phyloP scores from a whole-genome alignment of 2,113 vertebrate genomes.

The Rhagologus leucostigma region DNA sequence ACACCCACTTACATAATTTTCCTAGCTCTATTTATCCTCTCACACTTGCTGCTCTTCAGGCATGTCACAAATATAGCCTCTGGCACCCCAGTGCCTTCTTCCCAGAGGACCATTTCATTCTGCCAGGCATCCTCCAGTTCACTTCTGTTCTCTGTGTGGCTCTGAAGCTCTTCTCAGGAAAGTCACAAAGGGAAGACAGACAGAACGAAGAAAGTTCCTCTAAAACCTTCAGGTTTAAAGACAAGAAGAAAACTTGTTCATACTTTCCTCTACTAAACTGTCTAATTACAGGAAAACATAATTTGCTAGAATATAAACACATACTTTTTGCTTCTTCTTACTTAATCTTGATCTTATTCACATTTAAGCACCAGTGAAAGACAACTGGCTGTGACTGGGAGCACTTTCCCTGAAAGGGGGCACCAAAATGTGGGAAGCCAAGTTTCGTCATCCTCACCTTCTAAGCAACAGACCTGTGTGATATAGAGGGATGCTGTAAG shows the following conservation, averaged over 20 bases:
- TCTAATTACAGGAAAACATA: background rate
- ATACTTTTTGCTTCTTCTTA: background rate
- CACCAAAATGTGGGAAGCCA: background rate
- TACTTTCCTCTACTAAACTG: background rate
- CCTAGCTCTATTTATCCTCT: background rate
- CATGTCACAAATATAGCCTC: background rate
- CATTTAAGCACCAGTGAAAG: background rate
- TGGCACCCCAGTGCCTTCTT: background rate
- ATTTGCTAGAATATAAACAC: background rate
- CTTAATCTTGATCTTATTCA: background rate
- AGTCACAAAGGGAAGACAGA: background rate
- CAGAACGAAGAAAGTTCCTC: background rate
- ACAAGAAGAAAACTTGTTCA: background rate
- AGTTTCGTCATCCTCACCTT: background rate
- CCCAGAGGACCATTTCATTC: background rate
- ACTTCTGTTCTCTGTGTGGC: background rate
- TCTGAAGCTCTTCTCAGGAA: background rate
- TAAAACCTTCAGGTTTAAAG: background rate
- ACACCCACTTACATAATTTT: background rate
- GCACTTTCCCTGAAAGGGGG: background rate
- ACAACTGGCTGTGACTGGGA: background rate
- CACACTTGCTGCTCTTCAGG: background rate
- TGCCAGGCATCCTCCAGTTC: background rate
- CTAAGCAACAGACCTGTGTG: background rate
- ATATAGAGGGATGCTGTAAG: background rate